Evolutionary conservation across 1,140 invertebrate genomes (phyloP).

Genomic region (Tachypleus tridentatus): DNA sequence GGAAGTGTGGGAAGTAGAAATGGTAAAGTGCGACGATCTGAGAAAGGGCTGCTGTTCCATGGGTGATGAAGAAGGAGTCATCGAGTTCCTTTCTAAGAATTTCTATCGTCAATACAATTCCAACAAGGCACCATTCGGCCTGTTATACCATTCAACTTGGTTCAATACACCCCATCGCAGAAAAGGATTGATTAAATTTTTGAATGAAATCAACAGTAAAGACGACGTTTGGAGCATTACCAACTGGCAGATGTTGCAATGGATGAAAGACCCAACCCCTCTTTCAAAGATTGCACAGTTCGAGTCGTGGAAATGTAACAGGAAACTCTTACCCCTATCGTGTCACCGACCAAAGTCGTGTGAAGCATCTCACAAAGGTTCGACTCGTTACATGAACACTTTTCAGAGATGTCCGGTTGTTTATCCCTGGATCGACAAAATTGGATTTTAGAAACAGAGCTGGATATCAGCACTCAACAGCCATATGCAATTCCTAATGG

Average conservation of each 20-base stretch:
- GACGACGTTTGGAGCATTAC: constrained; percentile 82
- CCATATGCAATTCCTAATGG: no score
- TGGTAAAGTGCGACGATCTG: constrained; percentile 59
- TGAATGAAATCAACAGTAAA: constrained; percentile 79
- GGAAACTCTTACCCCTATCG: constrained; percentile 30
- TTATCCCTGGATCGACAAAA: constrained; percentile 87
- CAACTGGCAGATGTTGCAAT: constrained; percentile 83
- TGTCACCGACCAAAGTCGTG: constrained; percentile 76
- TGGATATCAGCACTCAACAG: no score
- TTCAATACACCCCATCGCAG: constrained; percentile 87
- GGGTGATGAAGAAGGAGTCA: constrained; percentile 83
- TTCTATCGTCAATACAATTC: constrained; percentile 85
- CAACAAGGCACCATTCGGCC: constrained; percentile 79
- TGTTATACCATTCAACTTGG: constrained; percentile 92
- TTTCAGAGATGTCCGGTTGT: constrained; percentile 83
- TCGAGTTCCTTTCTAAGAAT: constrained; percentile 89
- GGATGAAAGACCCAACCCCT: constrained; percentile 82
- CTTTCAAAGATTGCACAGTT: constrained; percentile 64
- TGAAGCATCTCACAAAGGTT: constrained; percentile 61
- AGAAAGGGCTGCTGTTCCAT: constrained; percentile 77
- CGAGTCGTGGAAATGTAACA: constrained; percentile 75
- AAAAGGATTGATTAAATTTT: constrained; percentile 80
- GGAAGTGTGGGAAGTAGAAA: constrained; percentile 51
- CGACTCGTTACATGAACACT: constrained; percentile 52
- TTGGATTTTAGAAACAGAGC: no score